These are phyloP conservation scores for Cydia splendana DNA, from an alignment of 1,140 invertebrate genomes.

Conservation along the genomic window DNA sequence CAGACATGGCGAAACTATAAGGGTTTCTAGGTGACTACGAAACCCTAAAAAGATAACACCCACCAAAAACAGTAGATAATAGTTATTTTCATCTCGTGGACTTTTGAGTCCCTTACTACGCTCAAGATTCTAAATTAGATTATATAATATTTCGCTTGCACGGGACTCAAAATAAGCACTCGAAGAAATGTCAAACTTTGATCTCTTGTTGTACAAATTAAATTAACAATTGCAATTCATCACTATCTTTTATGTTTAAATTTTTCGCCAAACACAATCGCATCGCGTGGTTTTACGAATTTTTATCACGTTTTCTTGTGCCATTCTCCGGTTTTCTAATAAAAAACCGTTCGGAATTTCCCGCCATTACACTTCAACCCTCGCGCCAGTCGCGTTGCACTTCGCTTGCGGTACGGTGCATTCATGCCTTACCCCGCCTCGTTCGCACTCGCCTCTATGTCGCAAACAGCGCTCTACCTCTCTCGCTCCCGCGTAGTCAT, in stretches of 20 bases:
- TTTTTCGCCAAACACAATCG: not conserved
- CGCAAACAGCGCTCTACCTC: not conserved
- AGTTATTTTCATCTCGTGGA: too few relatives aligned
- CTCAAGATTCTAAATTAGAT: too few relatives aligned
- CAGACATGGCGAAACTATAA: too few relatives aligned
- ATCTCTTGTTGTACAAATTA: too few relatives aligned
- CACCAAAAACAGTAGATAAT: too few relatives aligned
- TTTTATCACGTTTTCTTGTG: constrained; percentile 5
- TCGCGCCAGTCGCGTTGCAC: constrained; percentile 13
- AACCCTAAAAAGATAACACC: too few relatives aligned
- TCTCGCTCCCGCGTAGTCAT: constrained; percentile 18
- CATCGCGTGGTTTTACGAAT: not conserved
- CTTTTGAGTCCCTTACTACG: too few relatives aligned
- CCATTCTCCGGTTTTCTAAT: not conserved
- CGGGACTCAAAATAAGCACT: too few relatives aligned
- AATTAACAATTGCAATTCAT: too few relatives aligned
- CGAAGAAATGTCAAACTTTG: too few relatives aligned
- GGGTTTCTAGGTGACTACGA: too few relatives aligned
- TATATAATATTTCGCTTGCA: too few relatives aligned
- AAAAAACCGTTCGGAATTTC: constrained; percentile 27
- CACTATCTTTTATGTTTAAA: not conserved
- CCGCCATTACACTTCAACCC: constrained; percentile 31
- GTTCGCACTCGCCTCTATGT: not conserved
- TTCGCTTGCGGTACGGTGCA: constrained; percentile 3
- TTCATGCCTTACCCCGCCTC: not conserved